Conservation (phyloP, 2,797 vertebrate species). For the Cyclopterus lumpus region DNA sequence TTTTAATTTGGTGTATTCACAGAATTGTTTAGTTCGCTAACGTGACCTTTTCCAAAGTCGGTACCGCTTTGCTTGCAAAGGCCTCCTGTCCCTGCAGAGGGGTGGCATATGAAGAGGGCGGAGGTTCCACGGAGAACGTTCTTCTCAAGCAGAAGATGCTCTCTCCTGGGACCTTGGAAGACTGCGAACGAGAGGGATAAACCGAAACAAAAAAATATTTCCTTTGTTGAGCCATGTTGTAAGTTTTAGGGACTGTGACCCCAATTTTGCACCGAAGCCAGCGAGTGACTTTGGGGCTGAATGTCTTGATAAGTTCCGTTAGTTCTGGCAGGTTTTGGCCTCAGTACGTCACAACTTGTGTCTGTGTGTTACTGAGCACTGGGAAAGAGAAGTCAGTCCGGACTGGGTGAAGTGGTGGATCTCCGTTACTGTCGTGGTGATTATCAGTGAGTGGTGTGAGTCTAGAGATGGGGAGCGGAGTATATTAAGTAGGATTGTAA, state of each 20-base stretch:
- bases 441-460: constrained; percentile 61
- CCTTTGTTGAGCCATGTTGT: constrained; percentile 55
- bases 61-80: constrained; percentile 25
- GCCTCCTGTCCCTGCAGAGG: constrained; percentile 44
- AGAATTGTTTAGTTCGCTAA: constrained; percentile 38
- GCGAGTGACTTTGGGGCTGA: constrained; percentile 47
- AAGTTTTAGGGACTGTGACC: constrained; percentile 41
- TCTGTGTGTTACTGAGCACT: constrained; percentile 79
- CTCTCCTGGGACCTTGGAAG: constrained; percentile 51
- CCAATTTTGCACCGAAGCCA: constrained; percentile 37
- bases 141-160: constrained; percentile 28
- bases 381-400: background rate
- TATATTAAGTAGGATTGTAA: constrained; percentile 71
- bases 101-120: constrained; percentile 14
- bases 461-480: constrained; percentile 50
- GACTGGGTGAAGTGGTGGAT: constrained; percentile 23
- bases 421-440: constrained; percentile 54
- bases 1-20: constrained; percentile 49
- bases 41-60: constrained; percentile 26
- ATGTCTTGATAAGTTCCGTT: constrained; percentile 49
- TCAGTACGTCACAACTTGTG: constrained; percentile 81
- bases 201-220: constrained; percentile 41
- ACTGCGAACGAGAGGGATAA: constrained; percentile 42
- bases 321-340: constrained; percentile 38
- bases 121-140: constrained; percentile 27